Evolutionary conservation across 2,888 invertebrate genomes (phyloP), one percentile per base, ranked within the genome.

Genomic region (Bedellia somnulentella): DNA sequence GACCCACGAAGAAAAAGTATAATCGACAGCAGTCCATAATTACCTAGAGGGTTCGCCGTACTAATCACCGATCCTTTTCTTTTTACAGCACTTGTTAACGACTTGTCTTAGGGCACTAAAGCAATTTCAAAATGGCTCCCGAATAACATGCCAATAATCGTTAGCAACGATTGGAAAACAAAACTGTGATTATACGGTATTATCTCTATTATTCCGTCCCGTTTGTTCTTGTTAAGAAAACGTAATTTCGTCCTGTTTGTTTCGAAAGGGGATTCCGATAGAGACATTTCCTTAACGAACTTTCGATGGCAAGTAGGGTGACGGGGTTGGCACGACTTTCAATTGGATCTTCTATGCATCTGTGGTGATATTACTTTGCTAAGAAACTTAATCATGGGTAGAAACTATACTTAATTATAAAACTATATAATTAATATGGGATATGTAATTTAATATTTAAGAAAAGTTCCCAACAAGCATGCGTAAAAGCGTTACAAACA

Each of bases 71-170:
- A 41, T 44, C 47, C 51, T 52, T 52, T 39, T 39, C 53, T 53
- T 64, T 71, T 68, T 71, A 73, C 66, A 57, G 55, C 50, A 60
- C 57, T 73, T 70, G 42, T 52, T 60, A 70, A 75, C 73, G 66
- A 73, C 68, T 70, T 68, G 52, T 61, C 66, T 61, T 45, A 46
- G 46, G 56, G 52, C 61, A 70, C 58, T 71, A 61, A 63, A 67
- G 66, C 70, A 63, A 73, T 75, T 73, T 61, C 58, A 70, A 67
- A 73, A 70, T 64, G 57, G 64, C 61, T 50, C 55, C 60, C 60
- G 70, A 80, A 80, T 79, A 79, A 80, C 80, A 80, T 70, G 78
- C 79, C 80, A 80, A 80, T 81, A 80, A 80, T 79, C 80, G 80
- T 80, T 79, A 78, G 67, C 64, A 73, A 66, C 78, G 80, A 78